Evolutionary conservation across 1,140 invertebrate species (phyloP).

Genomic region (Atta cephalotes): DNA sequence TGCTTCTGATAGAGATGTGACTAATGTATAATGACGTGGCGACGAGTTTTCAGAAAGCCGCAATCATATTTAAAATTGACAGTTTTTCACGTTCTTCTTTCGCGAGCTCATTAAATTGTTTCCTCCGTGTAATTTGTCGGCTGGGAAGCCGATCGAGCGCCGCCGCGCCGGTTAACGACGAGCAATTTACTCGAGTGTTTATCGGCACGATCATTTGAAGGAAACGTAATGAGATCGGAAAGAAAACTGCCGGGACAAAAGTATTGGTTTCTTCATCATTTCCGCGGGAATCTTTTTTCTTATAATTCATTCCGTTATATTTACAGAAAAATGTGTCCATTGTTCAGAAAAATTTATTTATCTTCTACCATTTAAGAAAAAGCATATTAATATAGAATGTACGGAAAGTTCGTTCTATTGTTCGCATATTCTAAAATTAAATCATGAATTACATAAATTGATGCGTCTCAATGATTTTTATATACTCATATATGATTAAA

Average conservation of each 20-base stretch:
- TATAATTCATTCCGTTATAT: constrained; percentile 27
- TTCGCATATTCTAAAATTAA: neutral
- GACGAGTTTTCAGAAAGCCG: constrained; percentile 61
- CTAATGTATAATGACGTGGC: constrained; percentile 46
- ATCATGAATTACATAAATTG: neutral
- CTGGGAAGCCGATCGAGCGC: constrained; percentile 38
- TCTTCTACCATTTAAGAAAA: neutral
- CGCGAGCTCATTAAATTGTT: constrained; percentile 69
- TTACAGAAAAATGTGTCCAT: neutral
- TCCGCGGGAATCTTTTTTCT: constrained; percentile 25
- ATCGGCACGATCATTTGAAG: constrained; percentile 74
- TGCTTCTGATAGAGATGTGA: constrained; percentile 2
- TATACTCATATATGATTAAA: neutral
- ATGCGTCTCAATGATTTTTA: neutral
- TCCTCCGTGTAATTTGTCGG: constrained; percentile 72
- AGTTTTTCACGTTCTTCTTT: constrained; percentile 71
- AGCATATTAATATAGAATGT: neutral
- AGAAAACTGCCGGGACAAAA: constrained; percentile 67
- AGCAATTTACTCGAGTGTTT: constrained; percentile 78
- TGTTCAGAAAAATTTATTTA: neutral
- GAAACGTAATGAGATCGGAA: constrained; percentile 72
- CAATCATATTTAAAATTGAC: constrained; percentile 78
- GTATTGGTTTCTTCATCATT: constrained; percentile 65
- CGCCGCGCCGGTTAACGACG: constrained; percentile 67
- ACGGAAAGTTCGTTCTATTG: neutral